A percentile compares a stretch with the other conserved stretches of the same genome.
Conservation (phyloP, 92 coral and sea anemone species). For the Scolanthus callimorphus region DNA sequence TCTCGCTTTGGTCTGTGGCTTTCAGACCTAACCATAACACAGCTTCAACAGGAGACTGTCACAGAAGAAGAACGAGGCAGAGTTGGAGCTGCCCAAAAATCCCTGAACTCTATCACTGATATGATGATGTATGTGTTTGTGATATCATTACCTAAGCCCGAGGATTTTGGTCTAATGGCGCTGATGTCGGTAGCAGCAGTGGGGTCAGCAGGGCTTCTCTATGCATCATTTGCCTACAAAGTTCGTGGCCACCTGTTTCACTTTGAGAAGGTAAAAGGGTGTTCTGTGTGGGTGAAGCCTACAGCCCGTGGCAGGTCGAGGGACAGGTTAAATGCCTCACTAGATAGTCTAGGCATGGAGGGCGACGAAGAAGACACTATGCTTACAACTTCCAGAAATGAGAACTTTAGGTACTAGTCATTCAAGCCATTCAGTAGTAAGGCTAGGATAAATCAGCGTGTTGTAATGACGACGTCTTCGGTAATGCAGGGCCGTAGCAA, state of each 20-base stretch:
- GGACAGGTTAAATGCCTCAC: not conserved
- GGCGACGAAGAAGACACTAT: slow-evolving; percentile 30
- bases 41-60: slow-evolving; percentile 82
- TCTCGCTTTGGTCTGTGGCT: slow-evolving; percentile 94
- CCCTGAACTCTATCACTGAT: slow-evolving; percentile 72
- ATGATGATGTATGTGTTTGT: slow-evolving; percentile 66
- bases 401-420: slow-evolving; percentile 29
- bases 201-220: slow-evolving; percentile 62
- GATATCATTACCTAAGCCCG: slow-evolving; percentile 78
- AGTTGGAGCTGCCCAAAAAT: slow-evolving; percentile 89
- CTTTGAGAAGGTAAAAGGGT: slow-evolving; percentile 57
- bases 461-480: too few species aligned
- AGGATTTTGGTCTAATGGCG: slow-evolving; percentile 69
- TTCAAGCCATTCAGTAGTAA: too few species aligned
- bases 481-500: too few species aligned
- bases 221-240: slow-evolving; percentile 79
- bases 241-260: slow-evolving; percentile 85
- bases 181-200: slow-evolving; percentile 86
- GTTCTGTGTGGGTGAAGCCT: not conserved
- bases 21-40: slow-evolving; percentile 82
- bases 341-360: slow-evolving; percentile 6
- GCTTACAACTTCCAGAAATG: slow-evolving; percentile 40
- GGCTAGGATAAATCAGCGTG: too few species aligned
- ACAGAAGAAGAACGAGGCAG: slow-evolving; percentile 91
- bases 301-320: not conserved